A percentile compares a stretch with the other conserved stretches of the same genome.
Evolutionary conservation across 2,113 vertebrate species (phyloP).

Genomic region (Cinclus mexicanus): DNA sequence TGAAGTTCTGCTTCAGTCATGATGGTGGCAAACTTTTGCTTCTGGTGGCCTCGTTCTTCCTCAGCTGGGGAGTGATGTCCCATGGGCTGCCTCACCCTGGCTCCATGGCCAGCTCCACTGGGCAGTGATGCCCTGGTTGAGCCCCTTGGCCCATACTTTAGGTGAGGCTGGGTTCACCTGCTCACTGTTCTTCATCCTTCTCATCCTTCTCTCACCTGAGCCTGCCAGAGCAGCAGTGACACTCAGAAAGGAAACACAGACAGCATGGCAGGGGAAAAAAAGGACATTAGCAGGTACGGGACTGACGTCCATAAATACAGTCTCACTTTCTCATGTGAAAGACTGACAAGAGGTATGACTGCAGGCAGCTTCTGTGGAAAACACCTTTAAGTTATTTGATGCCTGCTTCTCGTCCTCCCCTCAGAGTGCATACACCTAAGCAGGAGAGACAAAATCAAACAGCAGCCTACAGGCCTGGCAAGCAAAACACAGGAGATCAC

Average conservation of each 20-base stretch:
- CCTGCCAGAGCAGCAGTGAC: neutral
- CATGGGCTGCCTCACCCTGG: neutral
- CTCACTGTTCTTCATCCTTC: neutral
- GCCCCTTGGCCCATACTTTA: neutral
- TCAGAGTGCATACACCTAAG: neutral
- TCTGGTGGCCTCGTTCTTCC: neutral
- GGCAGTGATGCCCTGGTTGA: neutral
- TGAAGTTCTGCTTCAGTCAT: rapidly evolving
- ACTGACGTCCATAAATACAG: neutral
- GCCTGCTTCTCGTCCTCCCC: neutral
- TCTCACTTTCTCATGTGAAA: neutral
- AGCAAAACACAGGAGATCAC: neutral
- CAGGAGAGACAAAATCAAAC: neutral
- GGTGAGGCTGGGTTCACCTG: neutral
- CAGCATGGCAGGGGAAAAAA: neutral
- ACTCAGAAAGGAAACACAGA: neutral
- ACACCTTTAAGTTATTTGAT: neutral
- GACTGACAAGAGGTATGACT: neutral
- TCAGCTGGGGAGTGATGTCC: neutral
- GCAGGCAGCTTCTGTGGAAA: neutral
- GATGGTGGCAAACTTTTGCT: neutral
- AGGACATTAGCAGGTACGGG: neutral
- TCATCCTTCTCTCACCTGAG: neutral
- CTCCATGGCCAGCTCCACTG: neutral
- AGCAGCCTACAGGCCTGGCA: neutral